A percentile compares a stretch with the other conserved stretches of the same genome.
phyloP scores from a whole-genome alignment of 2,797 vertebrate species.

The Enteromius unitaeniatus region DNA sequence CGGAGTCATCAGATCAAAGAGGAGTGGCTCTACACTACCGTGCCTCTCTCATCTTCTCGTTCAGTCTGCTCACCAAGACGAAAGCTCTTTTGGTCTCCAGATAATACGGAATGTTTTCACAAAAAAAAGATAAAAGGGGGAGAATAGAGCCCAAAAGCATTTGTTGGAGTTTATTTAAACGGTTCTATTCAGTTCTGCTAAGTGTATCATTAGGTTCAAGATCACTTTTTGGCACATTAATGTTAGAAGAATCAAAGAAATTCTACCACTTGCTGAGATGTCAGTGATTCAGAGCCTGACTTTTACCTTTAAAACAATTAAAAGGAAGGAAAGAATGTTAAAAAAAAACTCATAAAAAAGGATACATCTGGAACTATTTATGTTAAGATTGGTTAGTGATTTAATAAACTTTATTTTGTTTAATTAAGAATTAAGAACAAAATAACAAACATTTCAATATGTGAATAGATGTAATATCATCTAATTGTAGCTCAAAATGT shows the following conservation, averaged over 20 bases:
- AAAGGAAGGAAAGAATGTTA: not conserved
- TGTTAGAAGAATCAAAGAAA: not conserved
- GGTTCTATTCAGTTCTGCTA: conserved; percentile 8
- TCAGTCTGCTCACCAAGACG: conserved; percentile 68
- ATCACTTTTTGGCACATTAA: conserved; percentile 15
- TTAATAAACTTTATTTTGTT: not conserved
- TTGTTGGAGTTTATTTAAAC: conserved; percentile 23
- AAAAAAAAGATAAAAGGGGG: conserved; percentile 79
- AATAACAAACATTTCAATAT: not conserved
- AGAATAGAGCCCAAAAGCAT: conserved; percentile 23
- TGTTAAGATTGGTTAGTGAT: not conserved
- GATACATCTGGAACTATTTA: not conserved
- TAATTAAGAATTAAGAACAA: not conserved
- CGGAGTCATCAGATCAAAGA: conserved; percentile 95
- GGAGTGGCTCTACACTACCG: conserved; percentile 72
- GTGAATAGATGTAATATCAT: not conserved
- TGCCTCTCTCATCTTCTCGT: conserved; percentile 60
- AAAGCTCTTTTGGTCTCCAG: conserved; percentile 83
- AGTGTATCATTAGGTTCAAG: conserved; percentile 23
- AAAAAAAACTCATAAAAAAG: not conserved
- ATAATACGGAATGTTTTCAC: conserved; percentile 81
- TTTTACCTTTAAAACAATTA: not conserved
- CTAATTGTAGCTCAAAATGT: not conserved
- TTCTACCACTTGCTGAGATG: not conserved
- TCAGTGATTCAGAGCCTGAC: not conserved